These are phyloP conservation scores for Apamea anceps DNA, from an alignment of 2,888 invertebrate species.

Conservation along the genomic window DNA sequence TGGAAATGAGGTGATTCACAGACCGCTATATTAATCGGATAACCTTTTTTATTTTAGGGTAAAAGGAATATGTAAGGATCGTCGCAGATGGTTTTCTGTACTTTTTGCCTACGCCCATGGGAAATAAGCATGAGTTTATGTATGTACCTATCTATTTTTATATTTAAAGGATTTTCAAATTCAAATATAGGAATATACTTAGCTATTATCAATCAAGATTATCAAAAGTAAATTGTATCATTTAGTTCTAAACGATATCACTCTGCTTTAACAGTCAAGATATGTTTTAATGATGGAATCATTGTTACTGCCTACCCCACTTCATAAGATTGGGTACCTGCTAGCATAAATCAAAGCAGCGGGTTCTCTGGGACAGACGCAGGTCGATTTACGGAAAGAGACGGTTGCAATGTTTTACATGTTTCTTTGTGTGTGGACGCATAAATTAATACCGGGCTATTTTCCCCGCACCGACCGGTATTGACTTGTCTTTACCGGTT, in stretches of 20 bases:
- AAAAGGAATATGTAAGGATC: not conserved
- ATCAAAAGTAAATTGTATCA: not conserved
- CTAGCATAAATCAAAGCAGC: not conserved
- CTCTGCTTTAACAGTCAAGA: not conserved
- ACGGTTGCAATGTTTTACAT: not conserved
- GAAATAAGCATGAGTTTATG: not conserved
- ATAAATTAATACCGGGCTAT: not conserved
- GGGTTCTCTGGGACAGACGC: no score
- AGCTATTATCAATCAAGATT: not conserved
- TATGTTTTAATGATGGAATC: not conserved
- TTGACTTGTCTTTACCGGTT: not conserved
- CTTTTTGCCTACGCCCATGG: not conserved
- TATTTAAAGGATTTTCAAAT: not conserved
- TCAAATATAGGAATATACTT: not conserved
- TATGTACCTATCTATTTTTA: not conserved
- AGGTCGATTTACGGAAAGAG: not conserved
- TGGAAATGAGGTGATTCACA: not conserved
- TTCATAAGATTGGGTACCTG: not conserved
- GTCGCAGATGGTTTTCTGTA: not conserved
- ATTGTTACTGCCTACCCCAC: not conserved
- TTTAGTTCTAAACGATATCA: not conserved
- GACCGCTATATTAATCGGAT: not conserved
- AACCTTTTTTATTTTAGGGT: not conserved
- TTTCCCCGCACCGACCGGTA: not conserved
- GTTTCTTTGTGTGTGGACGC: not conserved